Evolutionary conservation across 1,140 invertebrate species (phyloP), one percentile per base, ranked within the genome.

Genomic region (Zelostemma sp.): DNA sequence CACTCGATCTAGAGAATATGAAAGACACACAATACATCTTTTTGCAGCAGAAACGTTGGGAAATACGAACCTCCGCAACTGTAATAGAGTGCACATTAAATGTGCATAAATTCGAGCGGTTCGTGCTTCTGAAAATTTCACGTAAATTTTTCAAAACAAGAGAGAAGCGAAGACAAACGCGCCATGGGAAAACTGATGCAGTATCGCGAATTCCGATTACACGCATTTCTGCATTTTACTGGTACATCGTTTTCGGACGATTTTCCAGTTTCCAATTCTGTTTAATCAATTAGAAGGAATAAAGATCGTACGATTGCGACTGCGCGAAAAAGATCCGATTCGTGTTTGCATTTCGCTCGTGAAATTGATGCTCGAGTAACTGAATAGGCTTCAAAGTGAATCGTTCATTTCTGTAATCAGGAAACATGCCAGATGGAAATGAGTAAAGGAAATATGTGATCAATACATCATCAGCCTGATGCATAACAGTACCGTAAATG

Each of bases 391-490:
- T 47, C 25, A 28, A 51, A 57, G 28, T 57, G 43, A 64, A 48
- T 19, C 21, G 45, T 54, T 54, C 50, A 59, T 47, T 66, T 59
- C 33, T 54, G 43, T 41, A 12, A 25, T 54, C 50, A 51, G 31
- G 12, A 38, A 33, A 54, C 58, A 35, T 50, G 28, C 28, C 48
- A 50, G 18, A 12, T 50, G 55, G 49, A 59, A 66, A 66, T 56
- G 63, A 50, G 45, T 50, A 66, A 55, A 28, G 51, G 63, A 66
- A 66, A 66, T 60, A 43, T 45, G 51, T 47, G 56, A 60, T 60
- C 50, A 54, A 60, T 58, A 59, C 55, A 51, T 54, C 55, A 58
- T 58, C 54, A 54, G 33, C 17, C 40, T 45, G 28, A 48, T 65
- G 43, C 48, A 54, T 48, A 58, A 56, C 49, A 49, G 45, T 33